Evolutionary conservation across 2,888 invertebrate genomes (phyloP), one percentile per base, ranked within the genome.

Genomic region (Xylota segnis): DNA sequence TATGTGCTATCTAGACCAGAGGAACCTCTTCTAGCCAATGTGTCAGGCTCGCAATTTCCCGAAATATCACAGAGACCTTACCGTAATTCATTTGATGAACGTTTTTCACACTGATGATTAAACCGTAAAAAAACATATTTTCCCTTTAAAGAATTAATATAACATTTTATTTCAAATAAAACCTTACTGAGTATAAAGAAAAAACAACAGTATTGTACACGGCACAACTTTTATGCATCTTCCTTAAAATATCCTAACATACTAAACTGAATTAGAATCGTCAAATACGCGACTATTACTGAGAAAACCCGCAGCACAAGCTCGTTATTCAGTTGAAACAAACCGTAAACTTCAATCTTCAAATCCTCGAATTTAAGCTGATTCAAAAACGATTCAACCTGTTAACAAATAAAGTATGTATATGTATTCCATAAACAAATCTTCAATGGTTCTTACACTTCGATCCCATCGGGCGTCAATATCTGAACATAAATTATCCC

Each of bases 391-490:
- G 65, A 10, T 0, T 84, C 83, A 23, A 79, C 83, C 83, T 77
- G 32, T n/a, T 4, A 10, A 14, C 10, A 14, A 37, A 18, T 54
- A 43, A 47, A 10, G 2, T 2, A 18, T 6, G 5, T 3, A 9
- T 18, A n/a, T 10, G 1, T 9, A 16, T 23, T 47, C 2, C 18
- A 5, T 14, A 5, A 0, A 12, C 4, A 29, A 9, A 10, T 23
- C 27, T 18, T 2, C 4, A 18, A 27, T 40, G 6, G 7, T 16
- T 88, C 90, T 87, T 87, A 91, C 91, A 77, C 90, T 90, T 14
- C 87, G 88, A 66, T 90, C 90, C 91, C 90, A 91, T 4, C 91
- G 88, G n/a, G 63, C 83, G 88, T 91, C 91, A 0, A 90, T 88
- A 27, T 90, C 90, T 4, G 89, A 88, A 43, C 90, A 90, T 0